A percentile compares a stretch with the other conserved stretches of the same genome.
These are phyloP conservation scores for Alfaro cultratus DNA, from an alignment of 2,797 vertebrate genomes.

Conservation along the genomic window DNA sequence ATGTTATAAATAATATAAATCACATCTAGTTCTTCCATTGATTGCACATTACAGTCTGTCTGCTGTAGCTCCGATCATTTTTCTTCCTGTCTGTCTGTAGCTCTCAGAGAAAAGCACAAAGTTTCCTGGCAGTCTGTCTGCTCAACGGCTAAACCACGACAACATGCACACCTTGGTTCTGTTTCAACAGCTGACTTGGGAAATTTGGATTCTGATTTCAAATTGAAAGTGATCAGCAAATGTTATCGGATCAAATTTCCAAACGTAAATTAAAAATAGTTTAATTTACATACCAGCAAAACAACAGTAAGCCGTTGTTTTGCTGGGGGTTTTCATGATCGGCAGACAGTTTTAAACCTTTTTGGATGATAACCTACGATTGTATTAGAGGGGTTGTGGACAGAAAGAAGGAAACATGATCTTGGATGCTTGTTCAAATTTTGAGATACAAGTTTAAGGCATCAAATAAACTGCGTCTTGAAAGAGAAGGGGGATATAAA, in stretches of 20 bases:
- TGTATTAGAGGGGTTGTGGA: too few relatives aligned
- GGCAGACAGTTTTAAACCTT: neutral
- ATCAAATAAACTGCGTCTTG: too few relatives aligned
- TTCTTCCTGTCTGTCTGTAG: constrained; percentile 16
- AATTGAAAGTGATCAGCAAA: neutral
- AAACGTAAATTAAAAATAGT: neutral
- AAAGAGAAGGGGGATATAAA: too few relatives aligned
- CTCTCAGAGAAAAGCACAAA: constrained; percentile 16
- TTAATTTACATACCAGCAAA: neutral
- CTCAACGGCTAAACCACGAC: constrained; percentile 9
- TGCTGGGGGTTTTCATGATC: neutral
- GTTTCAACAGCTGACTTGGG: neutral
- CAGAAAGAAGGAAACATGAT: too few relatives aligned
- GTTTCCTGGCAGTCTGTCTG: constrained; percentile 16
- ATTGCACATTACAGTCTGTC: constrained; percentile 47
- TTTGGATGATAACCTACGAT: neutral
- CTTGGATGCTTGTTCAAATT: too few relatives aligned
- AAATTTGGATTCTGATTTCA: neutral
- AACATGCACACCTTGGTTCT: neutral
- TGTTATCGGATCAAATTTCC: neutral
- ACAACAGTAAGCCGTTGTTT: neutral
- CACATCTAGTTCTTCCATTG: constrained; percentile 46
- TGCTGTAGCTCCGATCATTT: constrained; percentile 32
- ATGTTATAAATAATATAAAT: constrained; percentile 64
- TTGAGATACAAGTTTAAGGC: too few relatives aligned